Conservation (phyloP, 2,797 vertebrate genomes). For the Melanogrammus aeglefinus region DNA sequence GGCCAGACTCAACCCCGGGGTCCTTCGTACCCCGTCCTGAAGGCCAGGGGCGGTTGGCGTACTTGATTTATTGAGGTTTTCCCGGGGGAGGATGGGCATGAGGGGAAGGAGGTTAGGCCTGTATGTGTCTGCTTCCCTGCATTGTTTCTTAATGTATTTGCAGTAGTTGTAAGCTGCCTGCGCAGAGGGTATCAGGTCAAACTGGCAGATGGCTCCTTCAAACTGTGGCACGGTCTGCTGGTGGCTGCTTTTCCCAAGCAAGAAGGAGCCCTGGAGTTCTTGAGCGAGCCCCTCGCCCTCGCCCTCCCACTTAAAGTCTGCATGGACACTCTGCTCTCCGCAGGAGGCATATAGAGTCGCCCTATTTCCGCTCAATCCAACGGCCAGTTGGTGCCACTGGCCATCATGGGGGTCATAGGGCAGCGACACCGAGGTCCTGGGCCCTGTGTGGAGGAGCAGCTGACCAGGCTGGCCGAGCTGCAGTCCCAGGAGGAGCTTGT, state of each 20-base stretch:
- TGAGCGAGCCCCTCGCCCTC: conserved; percentile 62
- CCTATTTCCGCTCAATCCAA: conserved; percentile 81
- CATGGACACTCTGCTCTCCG: conserved; percentile 83
- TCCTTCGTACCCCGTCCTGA: conserved; percentile 56
- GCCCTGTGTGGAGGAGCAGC: conserved; percentile 87
- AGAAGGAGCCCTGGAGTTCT: conserved; percentile 87
- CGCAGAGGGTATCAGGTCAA: conserved; percentile 90
- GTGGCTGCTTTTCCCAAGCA: conserved; percentile 86
- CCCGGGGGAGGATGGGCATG: conserved; percentile 74
- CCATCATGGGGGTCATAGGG: conserved; percentile 92
- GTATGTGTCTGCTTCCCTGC: conserved; percentile 88
- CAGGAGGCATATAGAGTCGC: conserved; percentile 93
- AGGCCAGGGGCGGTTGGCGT: conserved; percentile 52
- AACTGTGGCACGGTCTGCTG: conserved; percentile 79
- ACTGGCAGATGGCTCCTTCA: conserved; percentile 97
- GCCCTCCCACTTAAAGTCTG: conserved; percentile 83
- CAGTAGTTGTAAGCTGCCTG: conserved; percentile 96
- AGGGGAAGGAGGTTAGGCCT: conserved; percentile 82
- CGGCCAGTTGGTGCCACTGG: conserved; percentile 91
- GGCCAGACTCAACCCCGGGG: conserved; percentile 63
- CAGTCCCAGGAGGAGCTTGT: conserved; percentile 89
- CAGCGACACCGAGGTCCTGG: conserved; percentile 86
- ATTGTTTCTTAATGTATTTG: conserved; percentile 93
- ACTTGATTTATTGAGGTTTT: conserved; percentile 63
- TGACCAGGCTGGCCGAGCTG: conserved; percentile 84